Base-by-base conservation (phyloP, 2,113 vertebrate genomes). In the Cisticola juncidis region DNA sequence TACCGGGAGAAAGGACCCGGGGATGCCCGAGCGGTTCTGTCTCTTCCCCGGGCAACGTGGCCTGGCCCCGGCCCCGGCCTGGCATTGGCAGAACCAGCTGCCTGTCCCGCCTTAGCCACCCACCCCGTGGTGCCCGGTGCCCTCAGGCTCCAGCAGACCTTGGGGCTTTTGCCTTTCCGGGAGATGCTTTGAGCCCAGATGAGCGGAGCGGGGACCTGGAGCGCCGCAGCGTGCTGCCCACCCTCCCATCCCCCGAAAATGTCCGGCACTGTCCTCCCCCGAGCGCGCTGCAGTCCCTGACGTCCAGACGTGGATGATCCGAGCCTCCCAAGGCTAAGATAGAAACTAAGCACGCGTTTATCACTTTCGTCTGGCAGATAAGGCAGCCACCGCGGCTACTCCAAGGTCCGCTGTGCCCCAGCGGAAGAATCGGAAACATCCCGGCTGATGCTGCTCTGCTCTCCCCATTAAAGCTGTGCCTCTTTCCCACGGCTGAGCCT, bases 401-500 rank as follows among this genome's bases (percentile, higher is more conserved):
- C 48, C 81, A 26, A 53, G 35, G 51, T 61, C 38, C 47, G 15
- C 83, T 18, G 84, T 12, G 54, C 16, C 42, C 23, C 28, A 40
- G 73, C 16, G 8, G 53, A 50, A 47, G 65, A 69, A 53, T 23
- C 26, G 7, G 38, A 47, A 86, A 12, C 78, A 48, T 58, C 65
- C 62, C 3, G 45, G 17, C 28, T 17, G 45, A 47, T 6, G 80
- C 26, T 24, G 35, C 70, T 42, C 51, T 31, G 50, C 54, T 54
- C 35, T 61, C 2, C 57, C 56, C 73, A 35, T 29, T 14, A 21
- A 23, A 24, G 24, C 73, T 90, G n/a, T 6, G 53, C 58, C 68
- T 60, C 36, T 42, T 90, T 81, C 87, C 81, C 92, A 87, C 78
- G 65, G 71, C 60, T 45, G 35, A 78, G 44, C 53, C 42, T 92